Evolutionary conservation across 2,888 invertebrate species (phyloP), one percentile per base, ranked within the genome.

Genomic region (Nineta flava): DNA sequence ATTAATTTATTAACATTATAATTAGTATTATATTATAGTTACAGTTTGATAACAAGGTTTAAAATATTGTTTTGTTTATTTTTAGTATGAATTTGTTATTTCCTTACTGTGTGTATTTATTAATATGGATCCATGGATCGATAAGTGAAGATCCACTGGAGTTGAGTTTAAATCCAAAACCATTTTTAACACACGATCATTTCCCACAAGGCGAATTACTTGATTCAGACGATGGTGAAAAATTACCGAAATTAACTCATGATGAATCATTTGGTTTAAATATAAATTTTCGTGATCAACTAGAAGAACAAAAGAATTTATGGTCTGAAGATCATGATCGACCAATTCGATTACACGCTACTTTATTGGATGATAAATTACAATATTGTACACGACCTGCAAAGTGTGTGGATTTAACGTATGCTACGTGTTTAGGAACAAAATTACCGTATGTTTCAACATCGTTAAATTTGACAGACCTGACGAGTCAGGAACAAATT

Each of bases 391-490:
- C 79, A 47, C 73, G 79, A 51, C 72, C 75, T 55, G 86, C 84
- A 5, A 77, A 73, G 58, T 91, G 90, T 62, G 75, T 83, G 57
- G 64, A 70, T 2, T 67, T 87, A 46, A 77, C 75, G 52, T 72
- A 72, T 53, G 73, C 75, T 1, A 76, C 73, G 1, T 94, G 93
- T 60, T 72, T 92, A 61, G 91, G 90, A 12, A 79, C 82, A 2
- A 82, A 80, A 61, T 67, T 92, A 50, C 81, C 86, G 0, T 92
- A 91, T 61, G 69, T 76, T 4, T 75, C 73, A 49, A 91, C 90
- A 0, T 86, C 87, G 43, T 69, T 86, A 19, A 81, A 82, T 58
- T 73, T 92, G 15, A 83, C 85, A 1, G 83, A 83, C 60, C 76
- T 81, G 50, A 72, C 72, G 45, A 81, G 71, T 34, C 83, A 86